Evolutionary conservation across 2,888 invertebrate species (phyloP).

Genomic region (Sclerodermus sp.): DNA sequence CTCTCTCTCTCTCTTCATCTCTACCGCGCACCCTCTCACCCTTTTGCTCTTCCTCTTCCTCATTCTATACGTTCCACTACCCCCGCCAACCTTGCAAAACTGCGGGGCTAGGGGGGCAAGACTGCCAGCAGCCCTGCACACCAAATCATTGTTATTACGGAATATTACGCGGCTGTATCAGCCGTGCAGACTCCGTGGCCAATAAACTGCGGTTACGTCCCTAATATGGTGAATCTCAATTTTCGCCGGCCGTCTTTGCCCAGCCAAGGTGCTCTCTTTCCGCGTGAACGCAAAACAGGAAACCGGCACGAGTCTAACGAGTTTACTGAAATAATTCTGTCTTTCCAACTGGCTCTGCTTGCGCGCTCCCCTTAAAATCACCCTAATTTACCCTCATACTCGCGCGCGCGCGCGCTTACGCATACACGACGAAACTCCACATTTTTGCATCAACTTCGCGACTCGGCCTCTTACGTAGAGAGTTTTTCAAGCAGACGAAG

Average conservation of each 20-base stretch:
- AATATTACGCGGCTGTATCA: constrained; percentile 55
- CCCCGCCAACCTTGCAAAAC: constrained; percentile 10
- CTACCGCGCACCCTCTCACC: constrained; percentile 4
- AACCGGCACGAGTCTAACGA: not conserved
- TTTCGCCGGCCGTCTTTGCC: constrained; percentile 30
- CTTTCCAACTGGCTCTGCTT: too few species aligned
- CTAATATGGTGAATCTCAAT: constrained; percentile 52
- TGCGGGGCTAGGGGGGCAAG: constrained; percentile 19
- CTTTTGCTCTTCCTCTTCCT: constrained; percentile 5
- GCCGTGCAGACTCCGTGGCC: constrained; percentile 49
- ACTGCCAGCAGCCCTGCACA: constrained; percentile 35
- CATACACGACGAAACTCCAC: too few species aligned
- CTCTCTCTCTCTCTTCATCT: constrained; percentile 7
- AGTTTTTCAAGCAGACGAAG: not conserved
- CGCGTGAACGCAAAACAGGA: not conserved
- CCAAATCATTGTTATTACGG: constrained; percentile 56
- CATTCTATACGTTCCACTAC: constrained; percentile 9
- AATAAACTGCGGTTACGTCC: constrained; percentile 43
- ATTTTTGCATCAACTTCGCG: too few species aligned
- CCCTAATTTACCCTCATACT: constrained; percentile 4
- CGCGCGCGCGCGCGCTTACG: constrained; percentile 13
- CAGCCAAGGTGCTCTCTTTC: not conserved
- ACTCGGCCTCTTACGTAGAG: too few species aligned
- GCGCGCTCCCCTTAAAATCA: too few species aligned
- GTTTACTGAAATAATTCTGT: too few species aligned